Evolutionary conservation across 2,113 vertebrate species (phyloP).

Genomic region (Amia ocellicauda): DNA sequence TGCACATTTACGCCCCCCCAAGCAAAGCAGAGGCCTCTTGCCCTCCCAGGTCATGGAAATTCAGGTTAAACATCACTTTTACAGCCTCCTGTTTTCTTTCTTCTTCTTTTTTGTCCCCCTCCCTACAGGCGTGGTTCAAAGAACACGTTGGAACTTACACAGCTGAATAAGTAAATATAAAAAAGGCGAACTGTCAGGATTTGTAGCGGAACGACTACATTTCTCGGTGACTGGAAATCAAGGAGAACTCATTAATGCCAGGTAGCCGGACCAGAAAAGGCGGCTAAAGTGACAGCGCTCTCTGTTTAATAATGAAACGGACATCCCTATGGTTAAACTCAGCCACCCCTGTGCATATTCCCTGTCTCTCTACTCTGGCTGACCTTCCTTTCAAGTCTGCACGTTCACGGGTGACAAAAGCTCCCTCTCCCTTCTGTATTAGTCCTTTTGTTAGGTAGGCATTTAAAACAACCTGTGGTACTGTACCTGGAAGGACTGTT

Average conservation of each 20-base stretch:
- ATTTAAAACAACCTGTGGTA: not conserved
- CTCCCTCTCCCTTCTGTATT: too few species aligned
- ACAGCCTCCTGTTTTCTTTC: too few species aligned
- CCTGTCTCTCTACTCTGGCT: not conserved
- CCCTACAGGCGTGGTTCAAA: conserved; percentile 13
- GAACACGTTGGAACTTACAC: conserved; percentile 18
- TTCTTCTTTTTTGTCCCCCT: conserved; percentile 11
- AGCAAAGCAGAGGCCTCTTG: not conserved
- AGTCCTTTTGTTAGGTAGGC: not conserved
- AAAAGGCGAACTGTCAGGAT: not conserved
- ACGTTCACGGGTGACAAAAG: not conserved
- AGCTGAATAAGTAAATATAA: conserved; percentile 19
- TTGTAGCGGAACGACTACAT: not conserved
- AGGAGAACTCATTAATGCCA: conserved; percentile 2
- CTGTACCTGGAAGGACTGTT: not conserved
- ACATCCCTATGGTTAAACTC: not conserved
- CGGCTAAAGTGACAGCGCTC: not conserved
- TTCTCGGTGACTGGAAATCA: not conserved
- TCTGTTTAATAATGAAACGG: not conserved
- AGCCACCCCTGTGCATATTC: not conserved
- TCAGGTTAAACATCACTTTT: conserved; percentile 23
- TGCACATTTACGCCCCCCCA: too few species aligned
- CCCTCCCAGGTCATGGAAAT: not conserved
- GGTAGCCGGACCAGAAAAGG: not conserved
- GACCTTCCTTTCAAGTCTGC: not conserved